Base-by-base conservation (phyloP, 1,140 invertebrate species). In the Chelonus insularis region DNA sequence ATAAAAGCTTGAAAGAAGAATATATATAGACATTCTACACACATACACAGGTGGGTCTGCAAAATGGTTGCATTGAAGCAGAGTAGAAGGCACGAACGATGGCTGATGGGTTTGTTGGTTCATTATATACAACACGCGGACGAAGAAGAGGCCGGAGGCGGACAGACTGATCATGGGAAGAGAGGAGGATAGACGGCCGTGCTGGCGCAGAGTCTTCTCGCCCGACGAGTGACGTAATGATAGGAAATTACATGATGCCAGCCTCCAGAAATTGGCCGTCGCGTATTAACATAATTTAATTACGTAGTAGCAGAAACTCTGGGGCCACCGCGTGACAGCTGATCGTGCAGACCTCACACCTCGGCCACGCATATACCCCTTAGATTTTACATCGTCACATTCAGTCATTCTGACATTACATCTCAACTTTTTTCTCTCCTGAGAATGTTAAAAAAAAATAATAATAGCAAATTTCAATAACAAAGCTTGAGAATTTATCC, bases 251-350 rank as follows among this genome's bases (percentile, higher is more conserved):
- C 59, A 60, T 43, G 57, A 66, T 57, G 48, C 57, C 52, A 61
- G 45, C 59, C 39, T 61, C 51, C 59, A 61, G 59, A 61, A 61
- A 61, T 61, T 61, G 59, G 51, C 59, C 59, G 58, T 60, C 58
- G 50, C 50, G 65, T 66, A 70, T 69, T 69, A 69, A 55, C 64
- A 58, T 59, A 63, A 67, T 70, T 70, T 72, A 72, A 72, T 72
- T 68, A 65, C 65, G 56, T 62, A 72, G 71, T 66, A 68, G 51
- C 43, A 50, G 59, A 50, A 43, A 65, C 55, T 65, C 54, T 29
- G 47, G 50, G 54, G 58, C 58, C 48, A 52, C 58, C 59, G 37
- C 59, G 37, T 54, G 59, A 61, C 59, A 61, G 60, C 57, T 61
- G 55, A 58, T 54, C 60, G 39, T 57, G 47, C 36, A 45, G 60